Base-by-base conservation (phyloP, 2,888 invertebrate species). In the Mylabris sibirica region DNA sequence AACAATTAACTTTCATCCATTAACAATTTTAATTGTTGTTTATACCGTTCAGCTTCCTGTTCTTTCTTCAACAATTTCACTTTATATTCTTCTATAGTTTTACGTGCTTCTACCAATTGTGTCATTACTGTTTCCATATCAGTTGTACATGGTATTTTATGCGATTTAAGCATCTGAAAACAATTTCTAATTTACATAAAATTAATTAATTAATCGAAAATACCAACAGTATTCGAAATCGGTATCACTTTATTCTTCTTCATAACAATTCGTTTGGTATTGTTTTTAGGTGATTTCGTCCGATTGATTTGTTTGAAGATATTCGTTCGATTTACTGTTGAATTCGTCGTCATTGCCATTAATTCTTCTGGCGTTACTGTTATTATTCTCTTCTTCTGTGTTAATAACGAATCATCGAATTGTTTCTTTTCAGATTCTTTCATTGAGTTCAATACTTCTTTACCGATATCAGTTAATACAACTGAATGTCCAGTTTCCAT, bases 401-500 rank as follows among this genome's bases (percentile, higher is more conserved):
- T 63, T 6, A 63, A 61, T 11, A 9, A 11, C 1, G 11, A 1
- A 35, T 35, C 35, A 12, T 62, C 59, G 66, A 82, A 77, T 60
- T 82, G 71, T 57, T 49, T 61, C 17, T 64, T 81, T 79, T 77
- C 87, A 72, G 79, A 70, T 24, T 81, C 77, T 78, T 86, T 87
- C 2, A 87, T 85, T 9, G 87, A 83, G 79, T 93, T 91, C 75
- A 94, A 83, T 75, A 93, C 90, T 78, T 93, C 85, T 79, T 93
- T 93, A 12, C 94, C 94, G 4, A 49, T 81, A 91, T 91, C 91
- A 71, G 93, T 96, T 61, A 96, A 88, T 73, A 95, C 91, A 65
- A 96, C 90, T 71, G 93, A 93, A 80, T 95, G 92, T 0, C 96
- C 96, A 84, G 91, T 93, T 86, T 94, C 93, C 82, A 97, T 89